Evolutionary conservation across 2,888 invertebrate species (phyloP), one percentile per base, ranked within the genome.

Genomic region (Drosophila anomelani): DNA sequence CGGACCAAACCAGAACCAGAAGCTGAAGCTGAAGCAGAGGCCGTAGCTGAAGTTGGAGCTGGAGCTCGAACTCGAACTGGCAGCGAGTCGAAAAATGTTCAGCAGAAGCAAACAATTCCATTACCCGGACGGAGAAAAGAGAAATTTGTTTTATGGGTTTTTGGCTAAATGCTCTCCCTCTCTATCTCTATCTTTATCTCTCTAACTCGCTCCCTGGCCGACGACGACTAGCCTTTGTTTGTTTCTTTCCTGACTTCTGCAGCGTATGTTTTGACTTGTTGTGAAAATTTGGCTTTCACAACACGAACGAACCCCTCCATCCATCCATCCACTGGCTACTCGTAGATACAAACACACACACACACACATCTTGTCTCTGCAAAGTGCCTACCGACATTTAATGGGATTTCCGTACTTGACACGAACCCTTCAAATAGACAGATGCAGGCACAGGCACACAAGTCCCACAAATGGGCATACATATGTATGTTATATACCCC

Each of bases 341-440:
- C 49, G 29, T 32, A 26, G 29, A 49, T 17, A 49, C 38, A 80
- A 39, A 43, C 41, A 36, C 36, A 47, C 39, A 38, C 34, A 59
- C 34, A 34, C 34, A 34, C 34, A 12, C 34, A 34, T 10, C 56
- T 60, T 67, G 69, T 47, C 54, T 53, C 69, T 53, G 34, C 53
- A 72, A 71, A 72, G 72, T 75, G 75, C 74, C 75, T 75, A 75
- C 78, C 55, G 81, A 74, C 73, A 81, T 81, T 84, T 84, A 84
- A 86, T 80, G 84, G 85, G 83, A 80, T 84, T 84, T 80, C 85
- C 85, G 87, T 85, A 80, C 87, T 86, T 84, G 86, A 84, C 81
- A 76, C 71, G 80, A 63, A 79, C 77, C 67, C 78, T 67, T 76
- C 61, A 67, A 56, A 66, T 70, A 55, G 61, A 62, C 75, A 75